These are phyloP conservation scores for Pseudeuparius sepicola DNA, from an alignment of 2,888 invertebrate genomes.

Conservation along the genomic window DNA sequence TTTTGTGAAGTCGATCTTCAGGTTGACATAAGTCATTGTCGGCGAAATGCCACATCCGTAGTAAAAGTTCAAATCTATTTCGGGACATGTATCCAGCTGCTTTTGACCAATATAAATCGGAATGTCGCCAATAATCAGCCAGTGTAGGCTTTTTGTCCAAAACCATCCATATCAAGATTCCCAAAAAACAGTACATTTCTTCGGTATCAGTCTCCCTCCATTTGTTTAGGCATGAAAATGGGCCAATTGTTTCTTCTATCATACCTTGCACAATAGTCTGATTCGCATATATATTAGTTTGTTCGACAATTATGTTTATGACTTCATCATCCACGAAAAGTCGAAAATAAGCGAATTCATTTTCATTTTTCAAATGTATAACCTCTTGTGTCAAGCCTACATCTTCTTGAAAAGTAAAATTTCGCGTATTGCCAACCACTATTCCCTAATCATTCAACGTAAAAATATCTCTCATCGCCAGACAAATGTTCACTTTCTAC, in stretches of 20 bases:
- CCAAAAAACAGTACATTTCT: slow-evolving; percentile 16
- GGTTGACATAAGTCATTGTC: slow-evolving; percentile 11
- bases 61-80: slow-evolving; percentile 15
- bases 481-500: too few species aligned
- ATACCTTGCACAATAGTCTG: slow-evolving; percentile 11
- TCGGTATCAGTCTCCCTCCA: slow-evolving; percentile 5
- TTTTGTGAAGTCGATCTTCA: slow-evolving; percentile 10
- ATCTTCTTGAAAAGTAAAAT: too few species aligned
- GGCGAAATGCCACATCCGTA: slow-evolving; percentile 13
- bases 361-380: too few species aligned
- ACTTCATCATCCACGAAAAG: slow-evolving; percentile 4
- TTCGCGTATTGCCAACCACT: too few species aligned
- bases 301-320: slow-evolving; percentile 7
- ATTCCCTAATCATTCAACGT: too few species aligned
- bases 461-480: too few species aligned
- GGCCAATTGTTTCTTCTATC: slow-evolving; percentile 12
- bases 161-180: slow-evolving; percentile 21
- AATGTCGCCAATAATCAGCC: slow-evolving; percentile 12
- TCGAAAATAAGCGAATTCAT: too few species aligned
- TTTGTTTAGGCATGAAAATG: slow-evolving; percentile 13
- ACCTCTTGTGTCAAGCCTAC: too few species aligned
- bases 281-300: slow-evolving; percentile 10
- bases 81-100: slow-evolving; percentile 11
- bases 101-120: slow-evolving; percentile 7
- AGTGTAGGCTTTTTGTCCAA: slow-evolving; percentile 14